phyloP scores from a whole-genome alignment of 2,113 vertebrate species.

The Eleginops maclovinus region DNA sequence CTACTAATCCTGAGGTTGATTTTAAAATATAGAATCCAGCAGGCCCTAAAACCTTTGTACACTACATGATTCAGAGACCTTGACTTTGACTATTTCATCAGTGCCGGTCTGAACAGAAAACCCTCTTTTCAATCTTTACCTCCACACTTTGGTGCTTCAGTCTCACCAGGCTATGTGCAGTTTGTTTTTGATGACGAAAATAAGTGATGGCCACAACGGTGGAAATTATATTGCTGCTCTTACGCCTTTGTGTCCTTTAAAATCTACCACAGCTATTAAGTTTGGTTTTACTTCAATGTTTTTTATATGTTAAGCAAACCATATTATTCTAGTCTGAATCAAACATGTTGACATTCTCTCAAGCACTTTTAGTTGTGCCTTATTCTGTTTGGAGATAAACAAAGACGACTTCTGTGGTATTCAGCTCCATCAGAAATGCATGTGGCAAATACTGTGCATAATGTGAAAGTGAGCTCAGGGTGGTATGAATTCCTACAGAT shows the following conservation, averaged over 20 bases:
- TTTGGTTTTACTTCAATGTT: neutral
- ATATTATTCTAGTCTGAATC: neutral
- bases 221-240: conserved; percentile 42
- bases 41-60: conserved; percentile 34
- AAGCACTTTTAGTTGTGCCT: neutral
- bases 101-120: conserved; percentile 12
- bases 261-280: neutral
- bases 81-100: conserved; percentile 29
- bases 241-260: conserved; percentile 46
- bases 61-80: conserved; percentile 38
- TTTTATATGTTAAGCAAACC: neutral
- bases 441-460: conserved; percentile 12
- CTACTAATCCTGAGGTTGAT: conserved; percentile 65
- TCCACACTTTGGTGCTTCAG: neutral
- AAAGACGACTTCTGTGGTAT: conserved; percentile 17
- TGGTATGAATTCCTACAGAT: conserved; percentile 48
- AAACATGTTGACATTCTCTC: conserved; percentile 18
- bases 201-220: conserved; percentile 8
- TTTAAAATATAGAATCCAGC: conserved; percentile 54
- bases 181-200: conserved; percentile 10
- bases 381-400: conserved; percentile 4
- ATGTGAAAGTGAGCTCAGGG: conserved; percentile 37
- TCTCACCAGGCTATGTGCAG: neutral
- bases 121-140: conserved; percentile 11
- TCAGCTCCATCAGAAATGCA: conserved; percentile 14